Base-by-base conservation (phyloP, 2,797 vertebrate genomes). In the Diceros bicornis region DNA sequence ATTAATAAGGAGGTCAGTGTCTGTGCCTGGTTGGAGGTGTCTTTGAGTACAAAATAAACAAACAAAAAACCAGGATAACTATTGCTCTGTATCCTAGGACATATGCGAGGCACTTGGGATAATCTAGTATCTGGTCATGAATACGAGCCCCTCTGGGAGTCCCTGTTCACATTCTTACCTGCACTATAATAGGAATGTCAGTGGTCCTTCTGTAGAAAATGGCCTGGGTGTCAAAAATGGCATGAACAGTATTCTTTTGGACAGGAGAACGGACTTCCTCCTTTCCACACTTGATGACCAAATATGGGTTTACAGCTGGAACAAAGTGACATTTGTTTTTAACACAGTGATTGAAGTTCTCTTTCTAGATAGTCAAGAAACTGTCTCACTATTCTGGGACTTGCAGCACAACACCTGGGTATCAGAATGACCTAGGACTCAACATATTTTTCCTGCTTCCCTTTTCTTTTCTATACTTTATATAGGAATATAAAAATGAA, bases 161-260 rank as follows among this genome's bases (percentile, higher is more conserved):
- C 21, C n/a, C 17, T 91, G 0, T 0, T 7, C 21, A 66, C 7
- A 66, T n/a, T 94, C 98, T 99, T 98, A 99, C 99, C 99, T 99
- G 99, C 92, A 99, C 97, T n/a, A 98, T 98, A 97, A 99, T 95
- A 50, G 99, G 99, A 64, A 99, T 99, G 74, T 98, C 97, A 0
- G 98, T 98, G 34, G 99, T 99, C 97, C 98, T 99, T 97, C 99
- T 99, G 98, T 99, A 99, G 99, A 99, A 99, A 97, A 99, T 97
- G 16, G 89, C 99, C 29, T 99, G 99, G 8, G 98, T 99, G 89
- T 98, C 93, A 96, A 99, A 99, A 96, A 98, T 47, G 0, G 99
- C 99, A 34, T 98, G 95, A 97, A 99, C 97, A 0, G 99, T 99
- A 97, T 99, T 96, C 0, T 97, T 98, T 85, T 99, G 98, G 91